Percentiles rank a stretch among this genome's conserved stretches.
Conservation (phyloP, 2,888 invertebrate genomes). For the Tetramorium bicarinatum region DNA sequence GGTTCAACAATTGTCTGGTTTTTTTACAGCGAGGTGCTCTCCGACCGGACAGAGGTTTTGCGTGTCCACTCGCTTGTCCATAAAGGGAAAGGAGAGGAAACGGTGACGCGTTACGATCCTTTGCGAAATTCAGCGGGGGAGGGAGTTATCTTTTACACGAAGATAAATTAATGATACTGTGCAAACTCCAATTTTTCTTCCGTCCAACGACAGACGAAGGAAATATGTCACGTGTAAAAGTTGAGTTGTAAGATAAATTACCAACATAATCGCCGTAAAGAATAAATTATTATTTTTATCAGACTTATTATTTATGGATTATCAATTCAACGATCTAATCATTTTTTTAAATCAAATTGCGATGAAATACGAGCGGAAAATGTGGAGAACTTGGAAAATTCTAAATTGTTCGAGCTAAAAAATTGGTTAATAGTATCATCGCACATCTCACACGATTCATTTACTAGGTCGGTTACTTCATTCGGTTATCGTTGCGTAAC, state of each 20-base stretch:
- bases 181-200: slow-evolving; percentile 6
- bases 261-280: background rate
- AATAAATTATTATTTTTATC: background rate
- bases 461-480: no score
- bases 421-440: background rate
- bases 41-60: slow-evolving; percentile 11
- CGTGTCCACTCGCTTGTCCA: slow-evolving; percentile 35
- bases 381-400: background rate
- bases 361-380: background rate
- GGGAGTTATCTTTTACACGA: slow-evolving; percentile 4
- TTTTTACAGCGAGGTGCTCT: slow-evolving; percentile 3
- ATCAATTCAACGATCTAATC: slow-evolving; percentile 7
- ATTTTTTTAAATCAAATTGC: background rate
- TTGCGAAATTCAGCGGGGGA: slow-evolving; percentile 15
- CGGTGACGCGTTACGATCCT: slow-evolving; percentile 7
- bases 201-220: background rate
- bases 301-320: background rate
- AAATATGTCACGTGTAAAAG: slow-evolving; percentile 27
- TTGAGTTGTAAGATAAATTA: slow-evolving; percentile 11
- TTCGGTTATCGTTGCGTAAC: background rate
- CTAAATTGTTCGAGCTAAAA: background rate
- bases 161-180: slow-evolving; percentile 39
- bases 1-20: slow-evolving; percentile 46
- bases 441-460: background rate
- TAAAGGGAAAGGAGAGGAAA: slow-evolving; percentile 44